phyloP scores from a whole-genome alignment of 2,113 vertebrate genomes.

The Odontesthes bonariensis region DNA sequence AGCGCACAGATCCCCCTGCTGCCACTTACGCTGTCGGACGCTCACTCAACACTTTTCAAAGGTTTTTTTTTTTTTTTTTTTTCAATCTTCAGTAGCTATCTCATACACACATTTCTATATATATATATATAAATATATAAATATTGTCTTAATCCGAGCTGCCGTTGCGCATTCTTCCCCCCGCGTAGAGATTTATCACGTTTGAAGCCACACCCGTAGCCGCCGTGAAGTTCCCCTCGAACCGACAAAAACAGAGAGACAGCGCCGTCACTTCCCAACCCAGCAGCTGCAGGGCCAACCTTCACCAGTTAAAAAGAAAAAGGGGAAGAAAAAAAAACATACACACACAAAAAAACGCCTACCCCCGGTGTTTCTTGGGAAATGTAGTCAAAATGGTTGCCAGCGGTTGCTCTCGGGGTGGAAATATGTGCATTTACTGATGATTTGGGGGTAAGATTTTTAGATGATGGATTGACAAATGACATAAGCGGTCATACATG shows the following conservation, averaged over 20 bases:
- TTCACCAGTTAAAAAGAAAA: neutral
- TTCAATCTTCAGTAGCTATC: neutral
- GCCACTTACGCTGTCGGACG: neutral
- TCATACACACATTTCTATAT: neutral
- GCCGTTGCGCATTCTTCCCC: conserved; percentile 51
- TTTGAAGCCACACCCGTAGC: conserved; percentile 83
- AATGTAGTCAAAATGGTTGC: conserved; percentile 59
- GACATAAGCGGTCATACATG: too few species aligned
- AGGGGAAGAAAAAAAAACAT: too few species aligned
- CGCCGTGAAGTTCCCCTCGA: conserved; percentile 73
- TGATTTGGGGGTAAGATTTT: too few species aligned
- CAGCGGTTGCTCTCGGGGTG: too few species aligned
- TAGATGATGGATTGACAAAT: too few species aligned
- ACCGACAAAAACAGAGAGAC: conserved; percentile 57
- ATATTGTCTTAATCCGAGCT: conserved; percentile 5
- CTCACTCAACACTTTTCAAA: conserved; percentile 2
- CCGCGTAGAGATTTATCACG: conserved; percentile 72
- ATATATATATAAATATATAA: too few species aligned
- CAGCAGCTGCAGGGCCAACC: conserved; percentile 41
- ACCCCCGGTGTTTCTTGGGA: conserved; percentile 71
- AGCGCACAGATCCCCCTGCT: conserved; percentile 26
- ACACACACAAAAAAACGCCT: conserved; percentile 60
- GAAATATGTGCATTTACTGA: too few species aligned
- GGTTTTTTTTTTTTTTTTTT: neutral
- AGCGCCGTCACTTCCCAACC: conserved; percentile 59